Base-by-base conservation (phyloP, 2,113 vertebrate genomes). In the Sapajus apella region DNA sequence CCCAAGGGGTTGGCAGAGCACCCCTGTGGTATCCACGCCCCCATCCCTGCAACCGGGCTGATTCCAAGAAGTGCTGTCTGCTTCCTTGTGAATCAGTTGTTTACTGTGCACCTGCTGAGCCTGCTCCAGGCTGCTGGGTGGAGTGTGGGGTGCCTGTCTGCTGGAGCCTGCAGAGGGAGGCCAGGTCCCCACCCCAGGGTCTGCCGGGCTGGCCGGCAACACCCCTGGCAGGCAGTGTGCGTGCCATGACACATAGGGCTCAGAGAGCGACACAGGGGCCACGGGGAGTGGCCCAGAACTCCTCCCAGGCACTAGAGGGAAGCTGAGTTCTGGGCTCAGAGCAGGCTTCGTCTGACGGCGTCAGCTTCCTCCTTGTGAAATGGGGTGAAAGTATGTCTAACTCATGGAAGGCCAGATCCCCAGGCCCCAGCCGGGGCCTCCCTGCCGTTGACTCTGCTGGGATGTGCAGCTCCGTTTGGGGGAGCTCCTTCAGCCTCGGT, bases 31-130 rank as follows among this genome's bases (percentile, higher is more conserved):
- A 6, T 70, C 73, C 75, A 23, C 23, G 32, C 56, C 50, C 76
- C 30, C 7, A 11, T 47, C 35, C 61, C 72, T 20, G 32, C 1
- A 0, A 30, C 94, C 30, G 13, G 0, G 43, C 37, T 0, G 8
- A 50, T 93, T 96, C 94, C 0, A 4, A 85, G 90, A 91, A 40
- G 37, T 25, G 37, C 27, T 21, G 27, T 95, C 10, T 58, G 85
- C 47, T 83, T 96, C 90, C 68, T 76, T n/a, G 20, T 91, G 96
- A 95, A 75, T 87, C 91, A 85, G 56, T 52, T 55, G 86, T 84
- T 89, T 80, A 79, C 37, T 32, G 50, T 0, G 6, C 0, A 40
- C 70, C 8, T 1, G 8, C 81, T 3, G 72, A 56, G 40, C 52
- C 58, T 13, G 23, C 37, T 64, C 47, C 66, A 81, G 92, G 70